Evolutionary conservation across 2,888 invertebrate species (phyloP), one percentile per base, ranked within the genome.

Genomic region (Trachelus stipa): DNA sequence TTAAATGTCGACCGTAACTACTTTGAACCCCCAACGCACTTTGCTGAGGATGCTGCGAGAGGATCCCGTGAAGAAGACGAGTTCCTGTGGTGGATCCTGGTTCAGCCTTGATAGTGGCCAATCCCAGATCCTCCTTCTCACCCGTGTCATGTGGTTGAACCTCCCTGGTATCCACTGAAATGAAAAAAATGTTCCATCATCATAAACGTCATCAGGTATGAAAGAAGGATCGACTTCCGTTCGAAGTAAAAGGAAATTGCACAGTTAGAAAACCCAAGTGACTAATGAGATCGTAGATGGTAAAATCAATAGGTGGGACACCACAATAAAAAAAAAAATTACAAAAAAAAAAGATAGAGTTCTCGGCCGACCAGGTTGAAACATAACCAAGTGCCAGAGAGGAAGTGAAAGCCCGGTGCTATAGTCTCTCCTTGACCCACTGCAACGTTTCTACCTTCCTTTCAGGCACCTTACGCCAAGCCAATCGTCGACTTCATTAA

Each of bases 151-250:
- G 88, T 40, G 89, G 87, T 82, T 93, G 92, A 69, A 94, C 92
- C 87, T 94, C 93, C 83, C 94, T 93, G 73, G 95, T 95, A 84
- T 95, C 95, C 91, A 94, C 94, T 94, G 92, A 12, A 93, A 93
- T 83, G 86, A 85, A 84, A 87, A 87, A 40, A 40, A 40, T 1
- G 15, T 40, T 40, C 40, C 40, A 40, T 40, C 37, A 15, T 40
- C 40, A 40, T 15, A 15, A 40, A 15, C 40, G 4, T 40, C 40
- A 40, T 40, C 40, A 40, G 40, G 40, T 6, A 15, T 40, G 15
- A 15, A 40, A 40, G 15, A 40, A 15, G 15, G 40, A 6, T 15
- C 40, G 15, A 40, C 15, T 40, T 15, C 40, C 40, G 15, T 6
- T 40, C 4, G 40, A 4, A 15, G 40, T 40, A 40, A 40, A 40